These are phyloP conservation scores for Aurelia aurita DNA, from an alignment of 30 jellyfish, hydroid and myxozoan genomes.

Conservation along the genomic window DNA sequence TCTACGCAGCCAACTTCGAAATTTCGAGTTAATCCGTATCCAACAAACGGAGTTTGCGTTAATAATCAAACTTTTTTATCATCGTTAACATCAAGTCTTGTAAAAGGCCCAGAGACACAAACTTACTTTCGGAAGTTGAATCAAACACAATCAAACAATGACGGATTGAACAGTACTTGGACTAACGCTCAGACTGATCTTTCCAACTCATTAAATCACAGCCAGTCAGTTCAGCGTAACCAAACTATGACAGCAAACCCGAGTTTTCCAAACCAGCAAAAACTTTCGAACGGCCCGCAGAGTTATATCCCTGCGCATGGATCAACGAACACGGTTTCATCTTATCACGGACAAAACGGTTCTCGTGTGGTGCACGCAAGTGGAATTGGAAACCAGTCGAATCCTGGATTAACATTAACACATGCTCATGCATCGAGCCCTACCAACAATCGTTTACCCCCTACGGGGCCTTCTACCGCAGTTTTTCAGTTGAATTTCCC, in stretches of 20 bases:
- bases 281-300: slow-evolving; percentile 12
- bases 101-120: slow-evolving; percentile 66
- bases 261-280: neutral
- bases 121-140: slow-evolving; percentile 50
- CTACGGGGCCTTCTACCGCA: slow-evolving; percentile 95
- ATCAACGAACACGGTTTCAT: neutral
- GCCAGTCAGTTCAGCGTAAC: slow-evolving; percentile 26
- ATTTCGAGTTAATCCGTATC: slow-evolving; percentile 92
- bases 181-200: slow-evolving; percentile 42
- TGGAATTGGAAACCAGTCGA: slow-evolving; percentile 11
- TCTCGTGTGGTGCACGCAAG: neutral
- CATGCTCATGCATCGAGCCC: slow-evolving; percentile 14
- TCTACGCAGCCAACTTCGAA: slow-evolving; percentile 91
- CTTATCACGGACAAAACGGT: slow-evolving; percentile 42
- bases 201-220: slow-evolving; percentile 24
- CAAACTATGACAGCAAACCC: slow-evolving; percentile 21
- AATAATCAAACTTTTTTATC: slow-evolving; percentile 82
- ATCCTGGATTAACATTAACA: slow-evolving; percentile 1
- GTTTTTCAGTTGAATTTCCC: slow-evolving; percentile 94
- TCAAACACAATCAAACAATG: slow-evolving; percentile 5
- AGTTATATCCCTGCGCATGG: slow-evolving; percentile 11
- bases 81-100: slow-evolving; percentile 79
- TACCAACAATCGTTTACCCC: slow-evolving; percentile 74
- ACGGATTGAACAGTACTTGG: slow-evolving; percentile 36
- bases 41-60: slow-evolving; percentile 78